Evolutionary conservation across 2,888 invertebrate genomes (phyloP).

Genomic region (Lagria hirta): DNA sequence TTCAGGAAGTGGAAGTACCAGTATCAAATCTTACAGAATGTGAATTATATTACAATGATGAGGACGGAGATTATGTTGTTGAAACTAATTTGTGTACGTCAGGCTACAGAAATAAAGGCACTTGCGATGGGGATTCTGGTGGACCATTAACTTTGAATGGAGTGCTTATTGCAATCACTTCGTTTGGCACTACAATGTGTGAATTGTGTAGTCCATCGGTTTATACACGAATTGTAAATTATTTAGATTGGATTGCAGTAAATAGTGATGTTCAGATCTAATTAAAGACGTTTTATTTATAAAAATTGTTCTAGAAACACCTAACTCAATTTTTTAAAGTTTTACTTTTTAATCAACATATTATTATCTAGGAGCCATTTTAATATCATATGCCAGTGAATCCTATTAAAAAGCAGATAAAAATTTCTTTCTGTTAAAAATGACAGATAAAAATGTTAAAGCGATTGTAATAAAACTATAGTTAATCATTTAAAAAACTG

Average conservation of each 20-base stretch:
- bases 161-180: slow-evolving; percentile 34
- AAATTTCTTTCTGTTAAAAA: too few relatives aligned
- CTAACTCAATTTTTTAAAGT: too few relatives aligned
- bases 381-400: too few relatives aligned
- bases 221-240: slow-evolving; percentile 33
- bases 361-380: too few relatives aligned
- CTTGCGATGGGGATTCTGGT: slow-evolving; percentile 39
- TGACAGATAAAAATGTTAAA: too few relatives aligned
- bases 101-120: slow-evolving; percentile 36
- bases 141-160: slow-evolving; percentile 33
- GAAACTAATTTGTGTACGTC: slow-evolving; percentile 36
- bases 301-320: too few relatives aligned
- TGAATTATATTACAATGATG: slow-evolving; percentile 33
- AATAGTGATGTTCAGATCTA: slow-evolving; percentile 34
- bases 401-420: too few relatives aligned
- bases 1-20: slow-evolving; percentile 32
- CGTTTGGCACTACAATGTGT: slow-evolving; percentile 35
- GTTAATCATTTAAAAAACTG: too few relatives aligned
- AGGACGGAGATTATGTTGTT: slow-evolving; percentile 30
- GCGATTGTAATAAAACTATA: too few relatives aligned
- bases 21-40: slow-evolving; percentile 32
- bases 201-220: slow-evolving; percentile 36
- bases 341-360: too few relatives aligned
- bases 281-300: too few relatives aligned
- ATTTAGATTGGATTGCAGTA: slow-evolving; percentile 36